These are phyloP conservation scores for Trinorchestia longiramus DNA, from an alignment of 1,140 invertebrate genomes.

Conservation along the genomic window DNA sequence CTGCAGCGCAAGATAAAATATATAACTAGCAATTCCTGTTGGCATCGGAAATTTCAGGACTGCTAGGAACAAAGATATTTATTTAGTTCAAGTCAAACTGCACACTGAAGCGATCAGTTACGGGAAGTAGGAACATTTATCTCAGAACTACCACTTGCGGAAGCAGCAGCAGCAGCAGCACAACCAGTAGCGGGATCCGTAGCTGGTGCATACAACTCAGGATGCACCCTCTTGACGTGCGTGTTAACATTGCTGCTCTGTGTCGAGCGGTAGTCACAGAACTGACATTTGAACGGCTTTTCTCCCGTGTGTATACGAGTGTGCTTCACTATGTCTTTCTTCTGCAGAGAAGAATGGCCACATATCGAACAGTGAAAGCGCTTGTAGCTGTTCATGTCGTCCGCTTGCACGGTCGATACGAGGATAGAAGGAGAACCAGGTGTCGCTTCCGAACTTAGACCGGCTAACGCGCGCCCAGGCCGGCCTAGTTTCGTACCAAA, in stretches of 20 bases:
- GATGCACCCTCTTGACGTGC: slow-evolving; percentile 56
- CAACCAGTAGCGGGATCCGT: not conserved
- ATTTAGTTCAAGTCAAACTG: not conserved
- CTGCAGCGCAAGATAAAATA: too few species aligned
- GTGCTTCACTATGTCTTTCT: slow-evolving; percentile 56
- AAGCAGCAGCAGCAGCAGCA: too few species aligned
- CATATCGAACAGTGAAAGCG: slow-evolving; percentile 58
- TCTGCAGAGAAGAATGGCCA: slow-evolving; percentile 45
- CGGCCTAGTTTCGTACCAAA: not conserved
- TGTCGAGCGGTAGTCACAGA: slow-evolving; percentile 49
- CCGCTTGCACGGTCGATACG: not conserved
- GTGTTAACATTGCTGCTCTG: slow-evolving; percentile 56
- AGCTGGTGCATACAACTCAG: not conserved
- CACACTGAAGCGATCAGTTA: not conserved
- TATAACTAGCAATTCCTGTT: too few species aligned
- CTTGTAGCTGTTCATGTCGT: not conserved
- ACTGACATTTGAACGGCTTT: slow-evolving; percentile 55
- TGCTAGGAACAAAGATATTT: not conserved
- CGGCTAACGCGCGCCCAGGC: not conserved
- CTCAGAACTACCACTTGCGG: not conserved
- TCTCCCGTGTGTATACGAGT: slow-evolving; percentile 56
- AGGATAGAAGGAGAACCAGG: not conserved
- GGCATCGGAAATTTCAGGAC: not conserved
- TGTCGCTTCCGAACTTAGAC: not conserved
- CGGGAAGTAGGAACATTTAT: not conserved